phyloP scores from a whole-genome alignment of 2,888 invertebrate species.

The Dugesia japonica region DNA sequence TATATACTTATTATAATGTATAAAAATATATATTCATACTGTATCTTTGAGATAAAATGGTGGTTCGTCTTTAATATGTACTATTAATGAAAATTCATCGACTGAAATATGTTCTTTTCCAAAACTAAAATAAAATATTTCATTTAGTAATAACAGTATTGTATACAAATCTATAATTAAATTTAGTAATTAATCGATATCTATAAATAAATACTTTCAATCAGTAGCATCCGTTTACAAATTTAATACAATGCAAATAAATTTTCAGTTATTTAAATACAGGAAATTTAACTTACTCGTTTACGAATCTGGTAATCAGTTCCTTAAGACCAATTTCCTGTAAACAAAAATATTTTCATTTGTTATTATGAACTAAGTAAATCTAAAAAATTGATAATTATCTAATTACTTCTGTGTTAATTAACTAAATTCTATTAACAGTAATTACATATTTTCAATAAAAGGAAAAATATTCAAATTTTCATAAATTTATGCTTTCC shows the following conservation, averaged over 20 bases:
- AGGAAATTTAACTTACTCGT: neutral
- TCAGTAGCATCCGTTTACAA: no score
- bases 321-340: neutral
- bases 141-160: neutral
- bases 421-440: no score
- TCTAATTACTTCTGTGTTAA: no score
- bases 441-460: no score
- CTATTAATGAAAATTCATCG: neutral
- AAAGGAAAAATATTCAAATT: no score
- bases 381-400: no score
- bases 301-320: neutral
- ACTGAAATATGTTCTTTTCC: neutral
- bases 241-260: neutral
- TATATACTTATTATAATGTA: neutral
- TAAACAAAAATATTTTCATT: neutral
- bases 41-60: neutral
- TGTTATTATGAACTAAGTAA: no score
- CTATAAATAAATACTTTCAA: no score
- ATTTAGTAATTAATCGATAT: no score
- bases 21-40: neutral
- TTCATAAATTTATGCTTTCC: no score
- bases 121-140: constrained; percentile 6
- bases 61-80: neutral
- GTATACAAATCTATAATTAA: no score
- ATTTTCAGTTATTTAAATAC: no score